Conservation (phyloP, 2,113 vertebrate genomes). For the Actinemys pallida region DNA sequence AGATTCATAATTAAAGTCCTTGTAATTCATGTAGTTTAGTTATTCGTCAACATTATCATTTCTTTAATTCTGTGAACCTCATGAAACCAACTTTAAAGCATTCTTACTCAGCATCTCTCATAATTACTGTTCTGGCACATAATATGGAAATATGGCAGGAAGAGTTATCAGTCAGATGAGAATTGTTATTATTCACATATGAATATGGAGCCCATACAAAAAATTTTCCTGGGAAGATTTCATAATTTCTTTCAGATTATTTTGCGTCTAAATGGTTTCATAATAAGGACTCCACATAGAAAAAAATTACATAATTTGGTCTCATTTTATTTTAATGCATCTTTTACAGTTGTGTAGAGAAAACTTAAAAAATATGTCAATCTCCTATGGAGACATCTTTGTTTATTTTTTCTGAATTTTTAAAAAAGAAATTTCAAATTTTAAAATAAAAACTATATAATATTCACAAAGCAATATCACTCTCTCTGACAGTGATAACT, state of each 20-base stretch:
- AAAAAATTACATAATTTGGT: too few relatives aligned
- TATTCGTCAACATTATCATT: neutral
- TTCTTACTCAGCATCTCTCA: neutral
- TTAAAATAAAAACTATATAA: neutral
- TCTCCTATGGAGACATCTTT: neutral
- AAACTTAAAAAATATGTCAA: neutral
- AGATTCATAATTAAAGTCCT: slow-evolving; percentile 10
- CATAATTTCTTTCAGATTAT: neutral
- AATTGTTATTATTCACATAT: neutral
- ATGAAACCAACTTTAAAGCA: neutral
- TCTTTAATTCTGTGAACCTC: neutral
- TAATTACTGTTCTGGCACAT: neutral
- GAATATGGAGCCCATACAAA: neutral
- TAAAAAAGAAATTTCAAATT: neutral
- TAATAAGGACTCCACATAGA: neutral
- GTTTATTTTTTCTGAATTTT: neutral
- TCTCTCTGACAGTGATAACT: neutral
- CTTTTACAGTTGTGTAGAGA: neutral
- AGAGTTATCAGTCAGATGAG: neutral
- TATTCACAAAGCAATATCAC: neutral
- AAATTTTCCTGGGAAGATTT: neutral
- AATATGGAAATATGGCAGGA: neutral
- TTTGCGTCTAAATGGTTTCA: neutral
- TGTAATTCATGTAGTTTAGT: neutral
- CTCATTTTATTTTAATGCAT: neutral